phyloP scores from a whole-genome alignment of 2,888 invertebrate genomes.

The Watsonalla cultraria region DNA sequence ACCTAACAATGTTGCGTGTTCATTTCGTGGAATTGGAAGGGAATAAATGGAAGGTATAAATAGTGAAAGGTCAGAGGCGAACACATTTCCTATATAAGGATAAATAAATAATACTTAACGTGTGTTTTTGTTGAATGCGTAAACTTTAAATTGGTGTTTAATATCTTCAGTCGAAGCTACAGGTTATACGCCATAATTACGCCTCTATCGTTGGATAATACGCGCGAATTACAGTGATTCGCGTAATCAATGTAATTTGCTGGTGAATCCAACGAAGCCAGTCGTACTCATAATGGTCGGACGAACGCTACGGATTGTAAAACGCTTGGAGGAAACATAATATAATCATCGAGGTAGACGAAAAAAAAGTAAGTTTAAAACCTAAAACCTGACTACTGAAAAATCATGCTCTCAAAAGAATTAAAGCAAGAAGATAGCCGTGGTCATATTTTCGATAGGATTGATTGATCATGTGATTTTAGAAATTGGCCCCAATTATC shows the following conservation, averaged over 20 bases:
- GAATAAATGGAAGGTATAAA: background rate
- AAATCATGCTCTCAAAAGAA: too few species aligned
- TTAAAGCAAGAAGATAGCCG: too few species aligned
- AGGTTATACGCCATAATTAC: background rate
- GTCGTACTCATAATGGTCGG: background rate
- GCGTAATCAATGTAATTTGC: constrained; percentile 20
- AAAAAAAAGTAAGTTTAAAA: too few species aligned
- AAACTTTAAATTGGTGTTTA: background rate
- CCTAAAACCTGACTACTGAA: too few species aligned
- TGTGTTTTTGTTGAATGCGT: background rate
- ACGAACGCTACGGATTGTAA: background rate
- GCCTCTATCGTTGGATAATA: background rate
- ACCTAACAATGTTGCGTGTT: constrained; percentile 22
- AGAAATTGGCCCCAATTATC: too few species aligned
- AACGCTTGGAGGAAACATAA: background rate
- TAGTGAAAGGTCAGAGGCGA: background rate
- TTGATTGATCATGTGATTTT: too few species aligned
- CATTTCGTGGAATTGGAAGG: constrained; percentile 29
- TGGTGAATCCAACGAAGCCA: constrained; percentile 12
- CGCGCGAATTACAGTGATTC: constrained; percentile 12
- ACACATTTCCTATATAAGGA: background rate
- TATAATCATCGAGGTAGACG: too few species aligned
- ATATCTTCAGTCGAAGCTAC: background rate
- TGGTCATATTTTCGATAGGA: too few species aligned
- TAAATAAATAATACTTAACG: background rate